Conservation (phyloP, 2,888 invertebrate genomes). For the Branchellion lobata region DNA sequence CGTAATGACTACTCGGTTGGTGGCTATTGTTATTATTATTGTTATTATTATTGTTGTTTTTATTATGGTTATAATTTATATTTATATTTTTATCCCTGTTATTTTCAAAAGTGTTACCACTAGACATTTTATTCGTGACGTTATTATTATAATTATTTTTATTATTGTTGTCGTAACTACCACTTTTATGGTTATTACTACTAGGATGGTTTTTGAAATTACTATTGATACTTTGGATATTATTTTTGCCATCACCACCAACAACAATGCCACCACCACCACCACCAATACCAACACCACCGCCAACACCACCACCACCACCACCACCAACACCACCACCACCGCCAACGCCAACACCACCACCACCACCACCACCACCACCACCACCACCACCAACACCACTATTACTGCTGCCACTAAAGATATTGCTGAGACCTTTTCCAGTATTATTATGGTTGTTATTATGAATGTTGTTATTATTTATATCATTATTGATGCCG, state of each 20-base stretch:
- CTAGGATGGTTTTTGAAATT: neutral
- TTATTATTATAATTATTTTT: neutral
- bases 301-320: no score
- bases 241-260: neutral
- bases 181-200: neutral
- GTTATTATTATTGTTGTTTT: neutral
- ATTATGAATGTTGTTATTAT: no score
- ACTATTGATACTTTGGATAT: neutral
- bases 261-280: no score
- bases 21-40: neutral
- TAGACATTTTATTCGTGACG: neutral
- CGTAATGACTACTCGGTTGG: no score
- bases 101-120: neutral
- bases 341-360: no score
- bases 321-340: no score
- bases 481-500: no score
- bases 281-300: no score
- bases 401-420: neutral
- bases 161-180: no score
- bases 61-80: neutral
- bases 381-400: slow-evolving; percentile 5
- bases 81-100: neutral
- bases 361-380: neutral
- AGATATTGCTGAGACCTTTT: neutral
- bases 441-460: neutral